These are phyloP conservation scores for Cantharis rustica DNA, from an alignment of 2,888 invertebrate species.

Conservation along the genomic window DNA sequence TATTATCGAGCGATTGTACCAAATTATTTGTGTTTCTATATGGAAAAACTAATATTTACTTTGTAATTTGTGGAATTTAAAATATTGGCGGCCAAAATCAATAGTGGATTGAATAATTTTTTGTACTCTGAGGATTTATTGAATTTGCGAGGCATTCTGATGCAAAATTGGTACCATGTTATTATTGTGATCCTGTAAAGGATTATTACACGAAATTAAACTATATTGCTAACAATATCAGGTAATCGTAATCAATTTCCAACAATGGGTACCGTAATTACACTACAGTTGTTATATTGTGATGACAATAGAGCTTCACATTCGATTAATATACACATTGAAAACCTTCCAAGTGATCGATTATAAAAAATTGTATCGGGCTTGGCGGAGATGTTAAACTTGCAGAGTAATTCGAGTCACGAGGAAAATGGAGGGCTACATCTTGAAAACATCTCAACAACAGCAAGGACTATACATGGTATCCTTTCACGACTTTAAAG, in stretches of 20 bases:
- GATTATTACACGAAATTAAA: not conserved
- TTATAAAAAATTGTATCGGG: not conserved
- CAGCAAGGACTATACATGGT: not conserved
- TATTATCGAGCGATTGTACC: not conserved
- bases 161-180: not conserved
- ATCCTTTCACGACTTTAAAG: slow-evolving; percentile 10
- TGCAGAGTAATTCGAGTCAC: not conserved
- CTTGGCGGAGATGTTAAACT: not conserved
- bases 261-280: not conserved
- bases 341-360: not conserved
- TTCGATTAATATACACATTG: not conserved
- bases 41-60: not conserved
- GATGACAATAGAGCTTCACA: not conserved
- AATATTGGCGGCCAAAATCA: not conserved
- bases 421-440: not conserved
- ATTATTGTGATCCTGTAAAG: not conserved
- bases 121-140: not conserved
- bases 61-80: not conserved
- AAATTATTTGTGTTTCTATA: not conserved
- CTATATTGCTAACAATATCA: not conserved
- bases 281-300: not conserved
- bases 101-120: not conserved
- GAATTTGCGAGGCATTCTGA: not conserved
- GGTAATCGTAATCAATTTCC: not conserved
- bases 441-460: not conserved